A percentile compares a stretch with the other conserved stretches of the same genome.
Evolutionary conservation across 2,797 vertebrate species (phyloP).

Genomic region (Miichthys miiuy): DNA sequence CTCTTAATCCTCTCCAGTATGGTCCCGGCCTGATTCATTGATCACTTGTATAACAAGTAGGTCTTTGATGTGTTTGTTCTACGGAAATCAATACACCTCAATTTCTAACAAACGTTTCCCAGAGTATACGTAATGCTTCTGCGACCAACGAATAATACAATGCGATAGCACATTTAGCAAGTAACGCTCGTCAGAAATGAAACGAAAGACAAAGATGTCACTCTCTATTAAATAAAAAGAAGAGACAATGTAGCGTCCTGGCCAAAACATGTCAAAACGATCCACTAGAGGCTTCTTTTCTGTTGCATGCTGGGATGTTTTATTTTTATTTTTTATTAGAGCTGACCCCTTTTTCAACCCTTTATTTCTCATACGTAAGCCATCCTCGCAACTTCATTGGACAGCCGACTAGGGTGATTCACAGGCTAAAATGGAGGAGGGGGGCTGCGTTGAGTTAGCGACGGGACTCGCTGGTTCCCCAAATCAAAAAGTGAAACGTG

Average conservation of each 20-base stretch:
- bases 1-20: conserved; percentile 51
- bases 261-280: conserved; percentile 67
- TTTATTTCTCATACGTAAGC: conserved; percentile 80
- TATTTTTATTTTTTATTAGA: conserved; percentile 70
- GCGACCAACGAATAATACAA: background rate
- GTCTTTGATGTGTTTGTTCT: conserved; percentile 6
- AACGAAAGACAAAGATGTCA: conserved; percentile 14
- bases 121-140: background rate
- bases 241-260: conserved; percentile 26
- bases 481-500: conserved; percentile 35
- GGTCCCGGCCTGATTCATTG: conserved; percentile 46
- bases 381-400: conserved; percentile 78
- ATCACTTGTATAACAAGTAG: conserved; percentile 51
- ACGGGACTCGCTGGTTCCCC: conserved; percentile 41
- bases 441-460: conserved; percentile 28
- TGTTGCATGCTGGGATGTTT: conserved; percentile 71
- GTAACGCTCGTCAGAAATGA: background rate
- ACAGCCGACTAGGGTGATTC: conserved; percentile 73
- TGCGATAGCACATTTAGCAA: background rate
- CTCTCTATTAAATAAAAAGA: conserved; percentile 41
- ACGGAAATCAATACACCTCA: background rate
- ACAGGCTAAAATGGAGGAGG: conserved; percentile 67
- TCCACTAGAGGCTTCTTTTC: conserved; percentile 53
- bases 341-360: conserved; percentile 88
- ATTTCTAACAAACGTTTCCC: background rate